A percentile compares a stretch with the other conserved stretches of the same genome.
Conservation (phyloP, 2,888 invertebrate species). For the Athrips mouffetella region DNA sequence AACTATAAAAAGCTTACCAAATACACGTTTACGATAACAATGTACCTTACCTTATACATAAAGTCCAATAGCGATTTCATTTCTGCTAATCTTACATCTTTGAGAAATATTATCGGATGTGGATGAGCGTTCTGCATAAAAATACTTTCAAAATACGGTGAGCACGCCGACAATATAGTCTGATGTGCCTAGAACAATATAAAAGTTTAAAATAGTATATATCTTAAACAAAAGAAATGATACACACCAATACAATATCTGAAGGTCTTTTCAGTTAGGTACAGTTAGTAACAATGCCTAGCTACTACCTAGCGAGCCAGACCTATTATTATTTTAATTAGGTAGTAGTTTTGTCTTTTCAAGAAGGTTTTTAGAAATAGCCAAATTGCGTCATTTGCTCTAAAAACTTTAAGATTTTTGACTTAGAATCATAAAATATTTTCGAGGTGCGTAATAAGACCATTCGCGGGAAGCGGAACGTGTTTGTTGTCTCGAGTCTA, state of each 20-base stretch:
- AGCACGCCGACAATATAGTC: conserved; percentile 94
- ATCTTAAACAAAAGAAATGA: conserved; percentile 47
- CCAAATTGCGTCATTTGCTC: no score
- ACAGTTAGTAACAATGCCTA: conserved; percentile 45
- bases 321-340: conserved; percentile 63
- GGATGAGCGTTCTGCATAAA: conserved; percentile 93
- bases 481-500: no score
- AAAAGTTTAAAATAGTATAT: conserved; percentile 32
- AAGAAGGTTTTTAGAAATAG: background rate
- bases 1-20: background rate
- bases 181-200: conserved; percentile 88
- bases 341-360: conserved; percentile 37
- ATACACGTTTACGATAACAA: background rate
- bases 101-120: conserved; percentile 94
- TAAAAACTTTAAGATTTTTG: no score
- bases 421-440: no score
- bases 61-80: conserved; percentile 94
- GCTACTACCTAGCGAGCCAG: conserved; percentile 36
- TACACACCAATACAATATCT: conserved; percentile 37
- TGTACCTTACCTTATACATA: conserved; percentile 88
- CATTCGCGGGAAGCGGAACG: no score
- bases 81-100: conserved; percentile 93
- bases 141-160: conserved; percentile 95
- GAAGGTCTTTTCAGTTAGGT: conserved; percentile 57
- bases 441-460: no score